Conservation (phyloP, 2,113 vertebrate species). For the Peromyscus polionotus region DNA sequence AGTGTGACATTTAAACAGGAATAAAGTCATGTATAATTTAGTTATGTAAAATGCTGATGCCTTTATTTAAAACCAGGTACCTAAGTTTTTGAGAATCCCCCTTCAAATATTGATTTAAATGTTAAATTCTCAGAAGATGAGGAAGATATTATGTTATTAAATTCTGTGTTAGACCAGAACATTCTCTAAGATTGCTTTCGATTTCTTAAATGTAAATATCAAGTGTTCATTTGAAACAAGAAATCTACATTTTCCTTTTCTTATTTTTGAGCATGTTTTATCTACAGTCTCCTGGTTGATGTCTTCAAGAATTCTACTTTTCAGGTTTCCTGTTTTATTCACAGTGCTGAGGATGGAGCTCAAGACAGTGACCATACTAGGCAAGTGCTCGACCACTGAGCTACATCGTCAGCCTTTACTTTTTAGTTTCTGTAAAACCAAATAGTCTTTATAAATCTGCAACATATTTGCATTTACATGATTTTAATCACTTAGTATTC, state of each 20-base stretch:
- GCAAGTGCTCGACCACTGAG: not conserved
- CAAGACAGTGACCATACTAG: not conserved
- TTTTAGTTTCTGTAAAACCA: not conserved
- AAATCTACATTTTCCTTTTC: not conserved
- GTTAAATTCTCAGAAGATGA: slow-evolving; percentile 25
- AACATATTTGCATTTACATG: not conserved
- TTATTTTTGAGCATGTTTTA: not conserved
- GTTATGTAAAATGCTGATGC: slow-evolving; percentile 22
- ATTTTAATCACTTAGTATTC: not conserved
- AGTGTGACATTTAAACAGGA: slow-evolving; percentile 47
- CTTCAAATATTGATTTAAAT: slow-evolving; percentile 62
- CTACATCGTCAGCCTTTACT: not conserved
- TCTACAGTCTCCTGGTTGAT: not conserved
- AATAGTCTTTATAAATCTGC: not conserved
- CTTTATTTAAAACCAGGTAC: slow-evolving; percentile 54
- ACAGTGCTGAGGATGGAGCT: not conserved
- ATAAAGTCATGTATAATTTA: slow-evolving; percentile 47
- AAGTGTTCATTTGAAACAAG: slow-evolving; percentile 13
- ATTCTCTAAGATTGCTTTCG: slow-evolving; percentile 24
- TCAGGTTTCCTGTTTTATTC: not conserved
- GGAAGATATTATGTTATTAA: not conserved
- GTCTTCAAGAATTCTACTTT: not conserved
- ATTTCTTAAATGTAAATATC: not conserved
- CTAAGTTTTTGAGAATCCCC: slow-evolving; percentile 21
- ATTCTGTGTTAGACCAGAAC: slow-evolving; percentile 6